These are phyloP conservation scores for Peromyscus attwateri DNA, from an alignment of 2,797 vertebrate species.

Conservation along the genomic window DNA sequence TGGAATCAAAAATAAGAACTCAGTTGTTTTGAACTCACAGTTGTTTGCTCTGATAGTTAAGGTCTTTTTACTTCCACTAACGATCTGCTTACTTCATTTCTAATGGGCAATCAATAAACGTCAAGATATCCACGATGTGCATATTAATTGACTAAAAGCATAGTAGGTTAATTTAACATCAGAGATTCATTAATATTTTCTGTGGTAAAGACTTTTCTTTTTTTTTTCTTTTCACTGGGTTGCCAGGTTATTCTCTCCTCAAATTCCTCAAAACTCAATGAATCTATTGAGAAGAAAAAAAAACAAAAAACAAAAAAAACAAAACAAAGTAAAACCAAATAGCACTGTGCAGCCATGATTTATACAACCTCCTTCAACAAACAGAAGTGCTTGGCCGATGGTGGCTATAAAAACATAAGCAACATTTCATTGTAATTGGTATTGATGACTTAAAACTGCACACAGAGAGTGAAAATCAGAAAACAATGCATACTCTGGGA, in stretches of 20 bases:
- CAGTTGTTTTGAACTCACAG: conserved; percentile 79
- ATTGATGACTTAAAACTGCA: conserved; percentile 49
- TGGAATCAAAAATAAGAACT: conserved; percentile 84
- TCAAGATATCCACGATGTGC: conserved; percentile 76
- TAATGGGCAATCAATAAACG: conserved; percentile 82
- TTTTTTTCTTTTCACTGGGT: conserved; percentile 27
- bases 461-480: conserved; percentile 55
- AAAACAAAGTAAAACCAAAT: conserved; percentile 22
- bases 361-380: conserved; percentile 58
- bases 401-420: conserved; percentile 62
- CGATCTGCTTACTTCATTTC: conserved; percentile 80
- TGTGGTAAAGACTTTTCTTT: conserved; percentile 14
- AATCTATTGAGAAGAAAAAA: conserved; percentile 4
- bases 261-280: conserved; percentile 45
- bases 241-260: conserved; percentile 51
- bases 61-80: conserved; percentile 78
- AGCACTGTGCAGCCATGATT: conserved; percentile 44
- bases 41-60: conserved; percentile 77
- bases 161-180: conserved; percentile 75
- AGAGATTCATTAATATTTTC: conserved; percentile 68
- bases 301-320: too few relatives aligned
- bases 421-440: conserved; percentile 70
- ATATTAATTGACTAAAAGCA: conserved; percentile 77
- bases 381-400: neutral
- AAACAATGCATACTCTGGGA: conserved; percentile 37